Conservation (phyloP, 2,113 vertebrate species). For the Bubo scandiacus region DNA sequence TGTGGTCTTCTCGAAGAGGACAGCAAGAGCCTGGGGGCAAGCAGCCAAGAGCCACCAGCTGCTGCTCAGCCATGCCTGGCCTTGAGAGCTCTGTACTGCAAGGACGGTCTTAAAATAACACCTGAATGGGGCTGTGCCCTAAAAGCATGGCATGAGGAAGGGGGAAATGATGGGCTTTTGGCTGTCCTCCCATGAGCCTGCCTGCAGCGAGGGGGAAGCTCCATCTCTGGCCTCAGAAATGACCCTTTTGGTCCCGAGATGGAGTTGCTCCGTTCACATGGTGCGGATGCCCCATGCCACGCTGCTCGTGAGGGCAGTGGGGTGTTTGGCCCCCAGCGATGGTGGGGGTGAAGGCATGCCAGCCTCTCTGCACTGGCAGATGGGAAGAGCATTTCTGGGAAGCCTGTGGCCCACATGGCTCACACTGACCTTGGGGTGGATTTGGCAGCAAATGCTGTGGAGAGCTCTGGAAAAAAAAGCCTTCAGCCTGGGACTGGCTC, state of each 20-base stretch:
- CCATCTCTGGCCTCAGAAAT: neutral
- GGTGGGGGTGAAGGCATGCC: neutral
- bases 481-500: neutral
- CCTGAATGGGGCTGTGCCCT: neutral
- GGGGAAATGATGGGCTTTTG: neutral
- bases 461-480: neutral
- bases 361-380: neutral
- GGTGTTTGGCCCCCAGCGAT: accelerated
- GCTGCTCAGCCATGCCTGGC: neutral
- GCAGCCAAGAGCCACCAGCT: neutral
- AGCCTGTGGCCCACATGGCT: neutral
- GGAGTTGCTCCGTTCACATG: neutral
- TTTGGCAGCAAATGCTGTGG: neutral
- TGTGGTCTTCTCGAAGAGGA: neutral
- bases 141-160: neutral
- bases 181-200: neutral
- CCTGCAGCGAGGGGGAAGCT: neutral
- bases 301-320: neutral
- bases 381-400: slow-evolving; percentile 23
- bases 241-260: accelerated
- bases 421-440: neutral
- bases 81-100: neutral
- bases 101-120: neutral
- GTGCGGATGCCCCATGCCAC: accelerated
- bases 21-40: neutral